Evolutionary conservation across 2,797 vertebrate species (phyloP).

Genomic region (Cyclura pinguis): DNA sequence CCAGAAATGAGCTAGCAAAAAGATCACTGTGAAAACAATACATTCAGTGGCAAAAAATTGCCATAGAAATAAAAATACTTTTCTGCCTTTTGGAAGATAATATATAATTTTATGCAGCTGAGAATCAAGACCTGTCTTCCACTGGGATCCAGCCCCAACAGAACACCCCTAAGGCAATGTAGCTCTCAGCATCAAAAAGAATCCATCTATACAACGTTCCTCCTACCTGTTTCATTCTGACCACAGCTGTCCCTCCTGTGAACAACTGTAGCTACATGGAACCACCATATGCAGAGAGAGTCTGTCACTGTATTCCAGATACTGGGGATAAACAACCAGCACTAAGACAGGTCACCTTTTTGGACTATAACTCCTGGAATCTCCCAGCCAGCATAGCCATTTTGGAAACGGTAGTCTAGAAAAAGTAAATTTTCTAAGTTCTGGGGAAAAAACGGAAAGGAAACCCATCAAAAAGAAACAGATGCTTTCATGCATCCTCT

Average conservation of each 20-base stretch:
- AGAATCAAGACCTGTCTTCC: not conserved
- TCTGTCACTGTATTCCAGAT: not conserved
- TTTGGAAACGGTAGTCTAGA: no score
- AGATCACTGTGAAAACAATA: not conserved
- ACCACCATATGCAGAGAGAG: not conserved
- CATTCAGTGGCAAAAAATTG: not conserved
- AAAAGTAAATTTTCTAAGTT: no score
- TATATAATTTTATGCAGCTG: not conserved
- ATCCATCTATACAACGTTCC: not conserved
- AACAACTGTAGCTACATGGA: not conserved
- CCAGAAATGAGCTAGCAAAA: conserved; percentile 3
- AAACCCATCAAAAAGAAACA: no score
- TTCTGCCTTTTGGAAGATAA: conserved; percentile 10
- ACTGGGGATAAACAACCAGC: no score
- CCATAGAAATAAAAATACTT: not conserved
- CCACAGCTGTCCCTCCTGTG: not conserved
- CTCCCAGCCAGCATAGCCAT: no score
- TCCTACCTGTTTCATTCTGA: not conserved
- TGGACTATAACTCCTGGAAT: no score
- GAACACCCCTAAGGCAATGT: not conserved
- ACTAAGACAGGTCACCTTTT: no score
- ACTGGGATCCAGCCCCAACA: not conserved
- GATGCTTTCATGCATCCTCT: no score
- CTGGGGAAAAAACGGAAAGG: no score
- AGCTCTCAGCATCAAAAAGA: not conserved